Percentiles rank a stretch among this genome's conserved stretches.
These are phyloP conservation scores for Hydroisotoma schaefferi DNA, from an alignment of 2,888 invertebrate species.

Conservation along the genomic window DNA sequence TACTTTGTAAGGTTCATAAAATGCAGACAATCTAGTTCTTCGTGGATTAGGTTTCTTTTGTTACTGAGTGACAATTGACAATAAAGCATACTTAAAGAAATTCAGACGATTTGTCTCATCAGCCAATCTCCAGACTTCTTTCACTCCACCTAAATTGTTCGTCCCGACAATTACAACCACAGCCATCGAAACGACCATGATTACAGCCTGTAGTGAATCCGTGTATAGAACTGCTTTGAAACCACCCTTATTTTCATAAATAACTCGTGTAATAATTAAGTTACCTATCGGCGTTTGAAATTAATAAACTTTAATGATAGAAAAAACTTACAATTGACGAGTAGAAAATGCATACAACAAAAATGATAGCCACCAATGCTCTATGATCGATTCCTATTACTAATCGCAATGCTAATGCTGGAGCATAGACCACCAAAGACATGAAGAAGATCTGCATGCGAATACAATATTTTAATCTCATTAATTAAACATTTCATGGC, in stretches of 20 bases:
- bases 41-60: too few species aligned
- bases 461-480: neutral
- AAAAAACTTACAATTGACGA: slow-evolving; percentile 39
- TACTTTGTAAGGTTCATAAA: too few species aligned
- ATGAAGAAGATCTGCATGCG: slow-evolving; percentile 35
- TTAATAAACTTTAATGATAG: neutral
- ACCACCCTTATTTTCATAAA: slow-evolving; percentile 32
- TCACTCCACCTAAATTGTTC: slow-evolving; percentile 36
- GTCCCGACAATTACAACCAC: slow-evolving; percentile 34
- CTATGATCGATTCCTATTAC: slow-evolving; percentile 45
- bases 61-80: neutral
- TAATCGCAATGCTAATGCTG: slow-evolving; percentile 33
- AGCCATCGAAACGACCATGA: slow-evolving; percentile 38
- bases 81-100: slow-evolving; percentile 30
- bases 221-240: slow-evolving; percentile 44
- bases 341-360: slow-evolving; percentile 47
- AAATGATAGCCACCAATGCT: slow-evolving; percentile 41
- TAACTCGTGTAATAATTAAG: too few species aligned
- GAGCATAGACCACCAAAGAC: slow-evolving; percentile 36
- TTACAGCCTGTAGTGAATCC: slow-evolving; percentile 39
- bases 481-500: too few species aligned
- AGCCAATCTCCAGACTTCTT: slow-evolving; percentile 34
- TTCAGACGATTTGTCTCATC: slow-evolving; percentile 31
- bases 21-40: neutral
- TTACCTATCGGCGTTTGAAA: too few species aligned